Base-by-base conservation (phyloP, 2,888 invertebrate species). In the Saturnia japonica region DNA sequence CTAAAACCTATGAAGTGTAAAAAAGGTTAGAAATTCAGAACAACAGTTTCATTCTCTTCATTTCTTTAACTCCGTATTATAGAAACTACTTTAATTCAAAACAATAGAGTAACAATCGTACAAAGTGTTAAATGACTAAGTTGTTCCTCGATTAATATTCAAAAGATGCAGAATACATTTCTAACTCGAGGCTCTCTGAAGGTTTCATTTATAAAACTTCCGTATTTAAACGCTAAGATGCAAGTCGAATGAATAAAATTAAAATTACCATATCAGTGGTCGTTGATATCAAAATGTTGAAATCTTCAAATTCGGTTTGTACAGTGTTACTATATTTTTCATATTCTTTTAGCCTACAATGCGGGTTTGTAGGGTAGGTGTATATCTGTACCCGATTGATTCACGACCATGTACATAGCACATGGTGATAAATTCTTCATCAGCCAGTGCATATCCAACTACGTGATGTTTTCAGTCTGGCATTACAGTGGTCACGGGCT, bases 121-220 rank as follows among this genome's bases (percentile, higher is more conserved):
- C 57, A 14, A 28, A 60, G 25, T 60, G 57, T 16, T 60, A 60
- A 22, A 60, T 28, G 57, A 60, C 57, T 25, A 14, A 60, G 28
- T n/a, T 60, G 28, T 60, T 60, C 28, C 25, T 25, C 57, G 57
- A 14, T 60, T 60, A 60, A 60, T 73, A 75, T 75, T 71, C 74
- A 70, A 71, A 68, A 68, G 70, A 71, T 71, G 73, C 71, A 73
- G 72, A 75, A 72, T 75, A 75, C 71, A 75, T 74, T 73, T 74
- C 69, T 72, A 47, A 66, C 54, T 64, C 73, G 74, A 70, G 76
- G 73, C 70, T 70, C 66, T 66, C 71, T 70, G 75, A 77, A 78
- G 75, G 77, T 71, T 68, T 45, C 68, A 69, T 67, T 70, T 4
- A 64, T 40, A 54, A 72, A 68, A 69, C 73, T 77, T 76, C 72